Evolutionary conservation across 2,113 vertebrate genomes (phyloP).

Genomic region (Acrocephalus arundinaceus): DNA sequence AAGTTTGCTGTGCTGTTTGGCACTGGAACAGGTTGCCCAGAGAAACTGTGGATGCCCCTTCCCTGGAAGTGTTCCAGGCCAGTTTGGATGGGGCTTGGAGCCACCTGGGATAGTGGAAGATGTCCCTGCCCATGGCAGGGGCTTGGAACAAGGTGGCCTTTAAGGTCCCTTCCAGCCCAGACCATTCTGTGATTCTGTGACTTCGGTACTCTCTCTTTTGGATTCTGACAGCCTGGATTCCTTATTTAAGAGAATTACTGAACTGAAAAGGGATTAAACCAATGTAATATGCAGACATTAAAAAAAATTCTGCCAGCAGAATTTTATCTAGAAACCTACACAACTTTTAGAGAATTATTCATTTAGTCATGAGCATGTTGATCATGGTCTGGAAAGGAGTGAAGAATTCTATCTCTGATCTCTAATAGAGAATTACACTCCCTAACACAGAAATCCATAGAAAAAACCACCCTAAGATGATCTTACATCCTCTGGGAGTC

Average conservation of each 20-base stretch:
- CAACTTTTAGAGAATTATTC: not conserved
- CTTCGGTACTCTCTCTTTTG: not conserved
- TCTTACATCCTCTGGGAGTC: not conserved
- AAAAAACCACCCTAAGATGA: not conserved
- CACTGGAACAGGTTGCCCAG: not conserved
- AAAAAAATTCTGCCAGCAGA: not conserved
- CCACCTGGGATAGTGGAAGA: not conserved
- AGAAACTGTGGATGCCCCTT: not conserved
- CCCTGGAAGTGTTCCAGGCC: not conserved
- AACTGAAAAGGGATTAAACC: conserved; percentile 1
- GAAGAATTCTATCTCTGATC: not conserved
- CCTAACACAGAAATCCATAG: not conserved
- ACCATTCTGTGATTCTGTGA: not conserved
- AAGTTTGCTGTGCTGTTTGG: not conserved
- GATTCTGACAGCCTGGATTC: not conserved
- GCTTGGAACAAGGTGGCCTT: fast-evolving
- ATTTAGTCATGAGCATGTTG: not conserved
- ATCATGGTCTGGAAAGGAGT: not conserved
- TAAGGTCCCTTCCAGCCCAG: not conserved
- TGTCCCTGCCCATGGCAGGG: not conserved
- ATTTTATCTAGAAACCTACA: not conserved
- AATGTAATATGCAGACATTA: not conserved
- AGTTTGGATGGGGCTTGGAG: not conserved
- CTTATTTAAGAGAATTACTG: not conserved
- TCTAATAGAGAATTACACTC: not conserved